Base-by-base conservation (phyloP, 2,113 vertebrate species). In the Oxyruncus cristatus region DNA sequence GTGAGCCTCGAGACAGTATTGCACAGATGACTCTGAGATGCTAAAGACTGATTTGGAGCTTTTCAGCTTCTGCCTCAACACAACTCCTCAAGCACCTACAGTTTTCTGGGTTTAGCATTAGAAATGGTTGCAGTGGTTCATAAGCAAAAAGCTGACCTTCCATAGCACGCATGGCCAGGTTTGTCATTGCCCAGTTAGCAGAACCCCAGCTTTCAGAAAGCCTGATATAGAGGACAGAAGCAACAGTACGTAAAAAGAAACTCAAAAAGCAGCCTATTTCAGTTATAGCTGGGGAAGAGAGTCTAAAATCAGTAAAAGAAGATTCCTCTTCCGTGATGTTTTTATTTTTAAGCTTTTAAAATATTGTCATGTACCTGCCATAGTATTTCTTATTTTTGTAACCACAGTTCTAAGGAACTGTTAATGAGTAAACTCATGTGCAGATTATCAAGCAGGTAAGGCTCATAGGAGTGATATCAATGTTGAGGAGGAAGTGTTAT, bases 301-400 rank as follows among this genome's bases (percentile, higher is more conserved):
- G 23, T 62, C 49, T 85, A 79, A 91, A 94, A 82, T 85, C 84
- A 62, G 76, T 58, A 91, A 93, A 95, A 95, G 26, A 37, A 85
- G 19, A 53, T 95, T 95, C 70, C 35, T 88, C 77, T 93, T 82
- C 37, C 32, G 58, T 41, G 32, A 85, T n/a, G 79, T 70, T 94
- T 95, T 96, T 89, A 94, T 94, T 82, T 89, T 74, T 76, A 70
- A 58, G 74, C 70, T 93, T 96, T 95, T 55, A 91, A 79, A 91
- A 85, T 75, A 79, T 42, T 39, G 59, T 86, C 9, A 27, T 76
- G 58, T 66, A 24, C 26, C 26, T 82, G 53, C 74, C 66, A 39
- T 75, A 70, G 68, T 2, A 24, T 72, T 41, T 37, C 16, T 94
- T 95, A 88, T 76, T 96, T 96, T 73, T 73, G 22, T 83, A 93